A percentile compares a stretch with the other conserved stretches of the same genome.
Conservation (phyloP, 2,888 invertebrate species). For the Pardosa pseudoannulata region DNA sequence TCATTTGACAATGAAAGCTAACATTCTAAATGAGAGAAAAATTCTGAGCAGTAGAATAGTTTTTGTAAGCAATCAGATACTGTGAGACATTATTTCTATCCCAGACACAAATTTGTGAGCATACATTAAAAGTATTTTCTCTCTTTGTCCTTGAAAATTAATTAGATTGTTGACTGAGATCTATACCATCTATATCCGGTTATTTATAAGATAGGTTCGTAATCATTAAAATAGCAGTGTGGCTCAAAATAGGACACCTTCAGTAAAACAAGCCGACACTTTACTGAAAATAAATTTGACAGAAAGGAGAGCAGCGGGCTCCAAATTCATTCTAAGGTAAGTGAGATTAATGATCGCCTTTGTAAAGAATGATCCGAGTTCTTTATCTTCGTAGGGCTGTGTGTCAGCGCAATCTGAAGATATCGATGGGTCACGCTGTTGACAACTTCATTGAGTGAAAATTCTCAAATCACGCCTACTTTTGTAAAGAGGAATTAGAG, state of each 20-base stretch:
- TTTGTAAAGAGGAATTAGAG: not conserved
- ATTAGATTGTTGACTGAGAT: too few species aligned
- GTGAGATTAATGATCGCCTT: constrained; percentile 15
- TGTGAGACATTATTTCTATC: too few species aligned
- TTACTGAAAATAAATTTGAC: constrained; percentile 10
- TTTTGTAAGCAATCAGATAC: too few species aligned
- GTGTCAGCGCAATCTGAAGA: constrained; percentile 15
- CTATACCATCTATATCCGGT: too few species aligned
- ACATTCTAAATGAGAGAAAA: too few species aligned
- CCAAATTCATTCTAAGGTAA: constrained; percentile 16
- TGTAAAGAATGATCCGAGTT: constrained; percentile 16
- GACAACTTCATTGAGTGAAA: constrained; percentile 15
- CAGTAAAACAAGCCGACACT: not conserved
- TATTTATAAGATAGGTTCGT: too few species aligned
- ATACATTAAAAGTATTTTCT: too few species aligned
- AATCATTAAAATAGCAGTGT: not conserved
- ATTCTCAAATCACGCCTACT: constrained; percentile 10
- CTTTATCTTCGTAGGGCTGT: constrained; percentile 9
- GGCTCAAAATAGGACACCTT: not conserved
- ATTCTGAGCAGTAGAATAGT: too few species aligned
- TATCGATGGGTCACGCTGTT: constrained; percentile 15
- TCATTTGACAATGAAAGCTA: too few species aligned
- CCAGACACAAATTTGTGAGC: too few species aligned
- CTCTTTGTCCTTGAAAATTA: too few species aligned
- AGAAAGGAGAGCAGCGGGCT: not conserved